phyloP scores from a whole-genome alignment of 2,888 invertebrate species.

The Dorcus hopei region DNA sequence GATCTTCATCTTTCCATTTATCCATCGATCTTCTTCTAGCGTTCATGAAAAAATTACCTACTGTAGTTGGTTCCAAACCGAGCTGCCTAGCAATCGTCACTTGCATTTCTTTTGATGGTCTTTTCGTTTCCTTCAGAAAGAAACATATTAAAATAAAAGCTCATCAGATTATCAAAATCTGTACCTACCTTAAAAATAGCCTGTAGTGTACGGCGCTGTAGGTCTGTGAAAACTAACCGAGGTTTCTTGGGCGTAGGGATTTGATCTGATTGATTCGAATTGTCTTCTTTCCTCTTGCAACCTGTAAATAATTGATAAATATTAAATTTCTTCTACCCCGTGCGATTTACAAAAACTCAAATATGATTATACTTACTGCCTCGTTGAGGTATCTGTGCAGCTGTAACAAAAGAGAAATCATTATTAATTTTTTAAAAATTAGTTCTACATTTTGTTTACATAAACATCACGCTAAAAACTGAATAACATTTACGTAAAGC shows the following conservation, averaged over 20 bases:
- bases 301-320: slow-evolving; percentile 55
- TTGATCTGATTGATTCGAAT: slow-evolving; percentile 72
- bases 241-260: slow-evolving; percentile 97
- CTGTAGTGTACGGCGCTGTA: slow-evolving; percentile 99
- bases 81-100: slow-evolving; percentile 97
- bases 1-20: slow-evolving; percentile 96
- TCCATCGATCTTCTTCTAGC: slow-evolving; percentile 97
- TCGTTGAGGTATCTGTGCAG: slow-evolving; percentile 86
- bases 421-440: background rate
- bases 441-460: too few relatives aligned
- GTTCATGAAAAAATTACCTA: slow-evolving; percentile 99
- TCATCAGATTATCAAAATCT: background rate
- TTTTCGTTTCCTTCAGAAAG: slow-evolving; percentile 86
- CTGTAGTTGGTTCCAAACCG: slow-evolving; percentile 95
- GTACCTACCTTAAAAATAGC: slow-evolving; percentile 94
- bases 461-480: too few relatives aligned
- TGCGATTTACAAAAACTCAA: too few relatives aligned
- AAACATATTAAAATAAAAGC: background rate
- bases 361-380: slow-evolving; percentile 69
- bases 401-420: slow-evolving; percentile 62
- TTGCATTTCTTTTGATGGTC: slow-evolving; percentile 99
- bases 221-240: slow-evolving; percentile 99
- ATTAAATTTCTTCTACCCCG: background rate
- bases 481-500: too few relatives aligned
- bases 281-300: slow-evolving; percentile 96